Evolutionary conservation across 2,888 invertebrate species (phyloP), one percentile per base, ranked within the genome.

Genomic region (Dioctria linearis): DNA sequence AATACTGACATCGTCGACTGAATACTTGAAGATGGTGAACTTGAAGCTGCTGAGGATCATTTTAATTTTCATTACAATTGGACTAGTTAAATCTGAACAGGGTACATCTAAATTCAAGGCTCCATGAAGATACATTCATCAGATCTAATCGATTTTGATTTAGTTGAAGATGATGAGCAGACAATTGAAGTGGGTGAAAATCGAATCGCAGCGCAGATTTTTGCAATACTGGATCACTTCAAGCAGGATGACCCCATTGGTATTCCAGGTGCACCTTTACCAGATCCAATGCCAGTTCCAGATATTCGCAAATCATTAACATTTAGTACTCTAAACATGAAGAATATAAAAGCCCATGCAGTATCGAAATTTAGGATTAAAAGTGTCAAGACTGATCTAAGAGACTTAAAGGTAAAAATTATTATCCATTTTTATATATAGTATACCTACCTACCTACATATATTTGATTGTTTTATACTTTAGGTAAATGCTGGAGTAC

Each of bases 181-280:
- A 87, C 87, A 83, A 83, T 84, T n/a, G 83, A 86, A 76, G 87
- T 86, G 1, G 93, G 91, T 5, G 93, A 94, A 86, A 91, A 93
- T 86, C 93, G 92, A 85, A 89, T 96, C 66, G 94, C 94, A 80
- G 93, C 94, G 81, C 93, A 93, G 85, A 91, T 96, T 65, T 90
- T 93, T 67, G 90, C 90, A 5, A 90, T 95, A 6, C 86, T 96
- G 57, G 93, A 94, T 80, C 95, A 96, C 86, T 96, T 93, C 88
- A 94, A 96, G 87, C 92, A 95, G 85, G 91, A 92, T n/a, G 94
- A 96, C 87, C 95, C 95, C 0, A 90, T 95, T 5, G 95, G 95
- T 5, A 86, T 96, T n/a, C 96, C 96, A 0, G 94, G 94, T 0
- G 93, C 92, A 0, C 92, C 93, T 1, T 91, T 96, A 76, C 94